Percentiles rank a stretch among this genome's conserved stretches.
Conservation (phyloP, 2,888 invertebrate genomes). For the Pterostichus niger region DNA sequence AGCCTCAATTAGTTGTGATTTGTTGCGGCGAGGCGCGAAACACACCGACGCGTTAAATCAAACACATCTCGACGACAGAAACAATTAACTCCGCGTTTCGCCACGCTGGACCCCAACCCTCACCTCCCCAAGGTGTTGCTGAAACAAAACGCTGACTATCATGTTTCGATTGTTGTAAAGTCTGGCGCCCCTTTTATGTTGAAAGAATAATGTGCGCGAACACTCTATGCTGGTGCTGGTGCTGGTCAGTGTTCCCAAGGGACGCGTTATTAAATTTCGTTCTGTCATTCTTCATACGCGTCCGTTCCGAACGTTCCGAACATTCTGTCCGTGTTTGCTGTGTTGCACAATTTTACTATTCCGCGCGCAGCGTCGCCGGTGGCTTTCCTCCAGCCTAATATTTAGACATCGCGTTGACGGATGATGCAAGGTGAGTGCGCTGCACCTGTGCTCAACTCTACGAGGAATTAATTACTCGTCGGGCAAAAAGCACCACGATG, state of each 20-base stretch:
- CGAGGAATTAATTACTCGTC: slow-evolving; percentile 57
- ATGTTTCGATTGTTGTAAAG: slow-evolving; percentile 59
- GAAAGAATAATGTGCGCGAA: slow-evolving; percentile 53
- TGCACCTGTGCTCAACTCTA: slow-evolving; percentile 54
- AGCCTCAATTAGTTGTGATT: slow-evolving; percentile 64
- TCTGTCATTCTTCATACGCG: slow-evolving; percentile 61
- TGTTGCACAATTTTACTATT: slow-evolving; percentile 45
- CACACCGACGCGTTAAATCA: slow-evolving; percentile 51
- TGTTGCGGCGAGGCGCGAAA: slow-evolving; percentile 53
- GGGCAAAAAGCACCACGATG: slow-evolving; percentile 55
- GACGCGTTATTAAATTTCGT: slow-evolving; percentile 60
- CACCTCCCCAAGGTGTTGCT: slow-evolving; percentile 35
- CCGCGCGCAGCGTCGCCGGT: not conserved
- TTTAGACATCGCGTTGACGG: slow-evolving; percentile 58
- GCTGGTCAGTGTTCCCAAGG: slow-evolving; percentile 27
- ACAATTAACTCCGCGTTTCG: slow-evolving; percentile 52
- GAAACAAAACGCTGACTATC: slow-evolving; percentile 59
- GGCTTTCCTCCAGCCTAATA: slow-evolving; percentile 22
- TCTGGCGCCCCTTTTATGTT: slow-evolving; percentile 41
- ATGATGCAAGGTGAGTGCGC: slow-evolving; percentile 32
- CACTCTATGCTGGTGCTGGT: not conserved
- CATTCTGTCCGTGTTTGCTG: no score
- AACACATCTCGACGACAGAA: slow-evolving; percentile 60
- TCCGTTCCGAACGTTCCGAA: no score
- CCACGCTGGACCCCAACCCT: slow-evolving; percentile 40